These are phyloP conservation scores for Globicephala melas DNA, from an alignment of 2,113 vertebrate genomes.

Conservation along the genomic window DNA sequence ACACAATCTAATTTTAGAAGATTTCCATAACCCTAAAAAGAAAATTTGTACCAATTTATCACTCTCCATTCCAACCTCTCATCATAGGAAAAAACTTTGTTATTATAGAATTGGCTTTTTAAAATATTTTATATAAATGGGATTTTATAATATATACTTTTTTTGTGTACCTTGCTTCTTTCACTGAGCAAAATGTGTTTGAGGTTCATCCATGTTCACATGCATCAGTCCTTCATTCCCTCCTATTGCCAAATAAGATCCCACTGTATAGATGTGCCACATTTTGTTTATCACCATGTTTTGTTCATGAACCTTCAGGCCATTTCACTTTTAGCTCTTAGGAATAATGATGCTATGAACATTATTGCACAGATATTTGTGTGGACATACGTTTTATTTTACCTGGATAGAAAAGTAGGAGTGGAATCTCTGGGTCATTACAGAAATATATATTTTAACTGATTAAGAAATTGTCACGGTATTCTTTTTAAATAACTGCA, in stretches of 20 bases:
- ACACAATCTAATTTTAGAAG: not conserved
- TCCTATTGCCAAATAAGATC: not conserved
- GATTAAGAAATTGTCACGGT: not conserved
- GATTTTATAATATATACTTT: not conserved
- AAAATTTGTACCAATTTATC: not conserved
- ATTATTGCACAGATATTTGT: not conserved
- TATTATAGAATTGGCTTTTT: not conserved
- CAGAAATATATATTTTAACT: not conserved
- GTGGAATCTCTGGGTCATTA: not conserved
- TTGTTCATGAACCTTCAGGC: not conserved
- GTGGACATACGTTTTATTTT: not conserved
- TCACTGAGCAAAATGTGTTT: not conserved
- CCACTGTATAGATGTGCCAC: not conserved
- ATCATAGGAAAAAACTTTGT: not conserved
- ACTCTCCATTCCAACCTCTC: not conserved
- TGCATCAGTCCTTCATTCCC: not conserved
- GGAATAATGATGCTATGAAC: not conserved
- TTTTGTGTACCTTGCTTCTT: not conserved
- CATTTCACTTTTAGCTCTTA: not conserved
- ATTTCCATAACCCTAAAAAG: not conserved
- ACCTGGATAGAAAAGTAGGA: not conserved
- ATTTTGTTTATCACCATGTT: not conserved
- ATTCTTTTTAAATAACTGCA: not conserved
- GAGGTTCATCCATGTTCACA: not conserved
- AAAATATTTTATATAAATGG: not conserved